Conservation (phyloP, 2,888 invertebrate genomes). For the Ceramica pisi region DNA sequence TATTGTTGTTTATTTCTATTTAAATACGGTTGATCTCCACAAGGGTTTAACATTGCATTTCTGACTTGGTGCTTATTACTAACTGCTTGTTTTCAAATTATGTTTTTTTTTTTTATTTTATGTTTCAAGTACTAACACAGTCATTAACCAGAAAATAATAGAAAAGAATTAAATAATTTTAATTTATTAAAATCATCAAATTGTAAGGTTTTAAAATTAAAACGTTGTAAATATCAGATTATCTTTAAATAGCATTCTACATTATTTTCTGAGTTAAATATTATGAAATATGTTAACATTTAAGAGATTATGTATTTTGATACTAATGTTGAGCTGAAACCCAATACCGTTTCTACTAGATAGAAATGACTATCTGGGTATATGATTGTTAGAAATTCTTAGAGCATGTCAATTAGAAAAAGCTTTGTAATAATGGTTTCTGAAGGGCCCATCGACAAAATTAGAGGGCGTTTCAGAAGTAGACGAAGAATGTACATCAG, state of each 20-base stretch:
- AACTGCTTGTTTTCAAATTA: constrained; percentile 15
- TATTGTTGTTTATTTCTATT: constrained; percentile 34
- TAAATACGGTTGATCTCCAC: constrained; percentile 40
- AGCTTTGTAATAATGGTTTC: not conserved
- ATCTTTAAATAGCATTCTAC: constrained; percentile 19
- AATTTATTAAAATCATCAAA: constrained; percentile 44
- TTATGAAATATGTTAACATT: constrained; percentile 32
- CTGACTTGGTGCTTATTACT: constrained; percentile 38
- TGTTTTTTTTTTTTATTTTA: constrained; percentile 11
- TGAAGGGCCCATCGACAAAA: not conserved
- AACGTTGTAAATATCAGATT: constrained; percentile 40
- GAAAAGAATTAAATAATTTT: not conserved
- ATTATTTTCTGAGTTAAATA: constrained; percentile 37
- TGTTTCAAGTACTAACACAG: constrained; percentile 10
- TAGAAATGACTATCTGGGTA: constrained; percentile 69
- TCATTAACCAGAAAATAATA: constrained; percentile 32
- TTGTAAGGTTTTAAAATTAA: not conserved
- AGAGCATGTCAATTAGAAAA: constrained; percentile 9
- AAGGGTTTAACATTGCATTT: constrained; percentile 13
- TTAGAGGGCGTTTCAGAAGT: not conserved
- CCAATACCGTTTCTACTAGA: constrained; percentile 73
- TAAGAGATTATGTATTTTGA: constrained; percentile 46
- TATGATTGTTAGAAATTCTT: constrained; percentile 18
- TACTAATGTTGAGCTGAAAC: constrained; percentile 24
- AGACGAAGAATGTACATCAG: no score